A percentile compares a stretch with the other conserved stretches of the same genome.
These are phyloP conservation scores for Eudyptes chrysolophus DNA, from an alignment of 2,113 vertebrate species.

Conservation along the genomic window DNA sequence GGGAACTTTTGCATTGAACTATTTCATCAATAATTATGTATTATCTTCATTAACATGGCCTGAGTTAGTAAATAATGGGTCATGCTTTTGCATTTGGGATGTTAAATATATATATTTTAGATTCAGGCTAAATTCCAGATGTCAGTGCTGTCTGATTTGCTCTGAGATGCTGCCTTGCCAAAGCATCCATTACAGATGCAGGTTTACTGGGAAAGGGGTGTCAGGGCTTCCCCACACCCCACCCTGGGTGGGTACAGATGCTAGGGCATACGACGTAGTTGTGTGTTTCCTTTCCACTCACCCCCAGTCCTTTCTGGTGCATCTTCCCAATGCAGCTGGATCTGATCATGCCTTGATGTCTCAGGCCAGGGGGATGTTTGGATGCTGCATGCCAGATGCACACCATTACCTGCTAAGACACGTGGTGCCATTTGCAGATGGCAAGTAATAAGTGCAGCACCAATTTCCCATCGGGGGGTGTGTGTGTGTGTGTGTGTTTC, in stretches of 20 bases:
- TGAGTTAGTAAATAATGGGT: constrained; percentile 27
- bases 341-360: background rate
- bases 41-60: constrained; percentile 49
- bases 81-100: background rate
- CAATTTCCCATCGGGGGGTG: background rate
- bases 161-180: background rate
- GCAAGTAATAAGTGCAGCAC: background rate
- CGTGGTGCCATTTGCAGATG: background rate
- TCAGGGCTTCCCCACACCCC: background rate
- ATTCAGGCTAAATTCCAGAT: background rate
- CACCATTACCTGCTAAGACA: background rate
- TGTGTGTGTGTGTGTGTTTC: background rate
- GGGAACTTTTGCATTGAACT: constrained; percentile 54
- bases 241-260: background rate
- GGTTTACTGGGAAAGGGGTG: background rate
- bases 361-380: background rate
- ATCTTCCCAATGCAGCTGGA: background rate
- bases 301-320: background rate
- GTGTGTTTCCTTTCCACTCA: background rate
- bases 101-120: background rate
- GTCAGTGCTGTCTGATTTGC: background rate
- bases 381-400: background rate
- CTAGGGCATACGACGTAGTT: fast-evolving
- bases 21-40: constrained; percentile 54
- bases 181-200: background rate